These are phyloP conservation scores for Coryphaenoides rupestris DNA, from an alignment of 2,113 vertebrate genomes.

Conservation along the genomic window DNA sequence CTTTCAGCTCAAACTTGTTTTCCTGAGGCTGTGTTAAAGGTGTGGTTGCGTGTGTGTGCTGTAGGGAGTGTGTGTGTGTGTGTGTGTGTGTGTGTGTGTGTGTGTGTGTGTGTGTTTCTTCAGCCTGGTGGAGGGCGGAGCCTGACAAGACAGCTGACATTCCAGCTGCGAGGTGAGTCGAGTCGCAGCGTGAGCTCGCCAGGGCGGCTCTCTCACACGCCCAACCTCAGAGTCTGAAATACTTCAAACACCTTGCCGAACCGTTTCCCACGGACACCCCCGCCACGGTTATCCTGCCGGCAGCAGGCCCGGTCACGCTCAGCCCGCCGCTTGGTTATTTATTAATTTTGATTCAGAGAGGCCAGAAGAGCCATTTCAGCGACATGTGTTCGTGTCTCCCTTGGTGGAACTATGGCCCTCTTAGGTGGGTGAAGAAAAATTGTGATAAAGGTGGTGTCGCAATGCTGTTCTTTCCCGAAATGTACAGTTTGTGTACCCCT, in stretches of 20 bases:
- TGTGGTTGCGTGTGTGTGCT: constrained; percentile 4
- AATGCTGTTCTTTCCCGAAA: not conserved
- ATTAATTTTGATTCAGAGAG: too few species aligned
- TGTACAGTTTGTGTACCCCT: not conserved
- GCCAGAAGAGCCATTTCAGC: constrained; percentile 4
- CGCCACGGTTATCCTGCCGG: too few species aligned
- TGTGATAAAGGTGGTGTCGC: not conserved
- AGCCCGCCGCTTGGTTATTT: too few species aligned
- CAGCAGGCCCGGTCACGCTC: too few species aligned
- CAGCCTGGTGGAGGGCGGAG: constrained; percentile 53
- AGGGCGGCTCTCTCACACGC: constrained; percentile 65
- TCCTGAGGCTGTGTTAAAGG: constrained; percentile 43
- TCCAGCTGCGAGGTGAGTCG: constrained; percentile 74
- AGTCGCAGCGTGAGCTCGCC: constrained; percentile 57
- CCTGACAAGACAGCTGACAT: constrained; percentile 72
- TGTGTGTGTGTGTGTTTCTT: constrained; percentile 48
- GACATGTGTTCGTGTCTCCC: too few species aligned
- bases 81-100: too few species aligned
- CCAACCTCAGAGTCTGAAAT: constrained; percentile 58
- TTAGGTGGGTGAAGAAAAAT: too few species aligned
- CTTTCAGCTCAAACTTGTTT: too few species aligned
- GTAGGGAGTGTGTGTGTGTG: constrained; percentile 15
- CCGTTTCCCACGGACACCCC: constrained; percentile 30
- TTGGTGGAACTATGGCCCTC: too few species aligned
- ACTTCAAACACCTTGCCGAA: constrained; percentile 44